Conservation (phyloP, 2,888 invertebrate genomes). For the Rotaria macrura region DNA sequence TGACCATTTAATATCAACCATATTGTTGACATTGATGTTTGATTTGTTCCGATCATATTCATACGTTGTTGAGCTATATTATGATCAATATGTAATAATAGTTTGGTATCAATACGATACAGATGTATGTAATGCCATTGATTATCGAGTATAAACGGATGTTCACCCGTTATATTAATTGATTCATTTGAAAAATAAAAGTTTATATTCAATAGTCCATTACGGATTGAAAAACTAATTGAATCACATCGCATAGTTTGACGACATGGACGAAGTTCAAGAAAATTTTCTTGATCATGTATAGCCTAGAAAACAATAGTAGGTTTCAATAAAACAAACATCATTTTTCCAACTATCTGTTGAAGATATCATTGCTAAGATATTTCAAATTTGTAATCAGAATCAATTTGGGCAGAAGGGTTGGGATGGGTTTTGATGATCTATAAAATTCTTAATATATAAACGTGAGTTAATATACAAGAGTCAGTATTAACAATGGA, state of each 20-base stretch:
- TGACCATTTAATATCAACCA: background rate
- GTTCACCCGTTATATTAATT: background rate
- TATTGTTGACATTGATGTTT: background rate
- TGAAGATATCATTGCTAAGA: too few relatives aligned
- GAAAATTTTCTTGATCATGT: constrained; percentile 11
- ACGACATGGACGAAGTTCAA: background rate
- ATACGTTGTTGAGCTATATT: background rate
- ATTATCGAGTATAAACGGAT: background rate
- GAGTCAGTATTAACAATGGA: too few relatives aligned
- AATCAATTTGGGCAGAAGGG: too few relatives aligned
- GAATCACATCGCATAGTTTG: background rate
- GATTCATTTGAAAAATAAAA: background rate
- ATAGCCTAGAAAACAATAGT: background rate
- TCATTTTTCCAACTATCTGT: too few relatives aligned
- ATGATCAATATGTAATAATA: constrained; percentile 13
- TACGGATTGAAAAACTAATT: background rate
- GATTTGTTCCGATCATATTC: background rate
- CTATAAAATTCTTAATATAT: too few relatives aligned
- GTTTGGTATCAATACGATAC: constrained; percentile 1
- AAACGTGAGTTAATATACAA: too few relatives aligned
- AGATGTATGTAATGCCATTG: constrained; percentile 4
- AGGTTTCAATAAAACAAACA: too few relatives aligned
- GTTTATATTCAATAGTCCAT: constrained; percentile 2
- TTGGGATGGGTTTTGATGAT: too few relatives aligned
- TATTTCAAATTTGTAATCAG: too few relatives aligned